A percentile compares a stretch with the other conserved stretches of the same genome.
These are phyloP conservation scores for Heliconius ethilla DNA, from an alignment of 2,888 invertebrate genomes.

Conservation along the genomic window DNA sequence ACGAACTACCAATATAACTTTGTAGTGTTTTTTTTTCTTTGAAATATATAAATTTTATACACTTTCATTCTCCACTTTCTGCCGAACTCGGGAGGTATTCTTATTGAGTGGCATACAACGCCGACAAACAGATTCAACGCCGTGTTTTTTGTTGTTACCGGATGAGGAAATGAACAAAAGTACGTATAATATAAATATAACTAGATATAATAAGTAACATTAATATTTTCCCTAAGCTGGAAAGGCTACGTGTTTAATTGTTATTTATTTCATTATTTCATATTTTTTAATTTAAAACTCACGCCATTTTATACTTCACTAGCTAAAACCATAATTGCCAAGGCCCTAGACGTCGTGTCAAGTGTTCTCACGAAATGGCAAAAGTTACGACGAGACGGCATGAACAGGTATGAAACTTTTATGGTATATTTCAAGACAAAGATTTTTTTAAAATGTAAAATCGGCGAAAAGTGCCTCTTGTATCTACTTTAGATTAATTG, in stretches of 20 bases:
- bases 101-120: too few species aligned
- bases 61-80: too few species aligned
- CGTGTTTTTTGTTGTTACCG: too few species aligned
- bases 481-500: neutral
- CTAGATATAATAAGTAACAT: too few species aligned
- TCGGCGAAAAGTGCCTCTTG: neutral
- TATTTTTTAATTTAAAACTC: neutral
- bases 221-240: neutral
- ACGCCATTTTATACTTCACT: conserved; percentile 1
- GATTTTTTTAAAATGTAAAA: neutral
- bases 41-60: too few species aligned
- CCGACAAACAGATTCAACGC: too few species aligned
- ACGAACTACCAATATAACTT: too few species aligned
- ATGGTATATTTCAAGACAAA: neutral
- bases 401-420: neutral
- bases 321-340: neutral
- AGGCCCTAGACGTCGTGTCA: neutral
- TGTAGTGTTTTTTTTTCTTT: too few species aligned
- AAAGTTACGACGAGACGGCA: conserved; percentile 4
- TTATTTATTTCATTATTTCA: too few species aligned
- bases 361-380: conserved; percentile 12
- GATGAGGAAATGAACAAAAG: too few species aligned
- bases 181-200: too few species aligned
- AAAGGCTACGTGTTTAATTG: neutral
- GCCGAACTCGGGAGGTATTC: too few species aligned